phyloP scores from a whole-genome alignment of 2,888 invertebrate species.

The Osmoderma eremita region DNA sequence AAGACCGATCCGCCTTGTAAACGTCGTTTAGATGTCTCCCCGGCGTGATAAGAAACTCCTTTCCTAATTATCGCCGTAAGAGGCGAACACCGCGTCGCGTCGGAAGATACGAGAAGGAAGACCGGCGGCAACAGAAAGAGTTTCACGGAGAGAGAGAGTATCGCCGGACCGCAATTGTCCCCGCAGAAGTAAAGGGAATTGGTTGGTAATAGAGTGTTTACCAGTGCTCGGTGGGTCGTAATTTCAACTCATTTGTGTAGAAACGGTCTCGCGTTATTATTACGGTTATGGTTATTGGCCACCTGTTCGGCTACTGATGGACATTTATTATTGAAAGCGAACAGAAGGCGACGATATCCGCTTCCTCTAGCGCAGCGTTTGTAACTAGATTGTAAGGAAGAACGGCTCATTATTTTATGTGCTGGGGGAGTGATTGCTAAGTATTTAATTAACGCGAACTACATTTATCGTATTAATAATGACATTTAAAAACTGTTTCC shows the following conservation, averaged over 20 bases:
- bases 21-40: slow-evolving; percentile 51
- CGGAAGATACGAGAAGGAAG: slow-evolving; percentile 42
- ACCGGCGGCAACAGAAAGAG: slow-evolving; percentile 33
- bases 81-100: slow-evolving; percentile 20
- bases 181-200: slow-evolving; percentile 59
- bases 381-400: not conserved
- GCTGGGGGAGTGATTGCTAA: too few species aligned
- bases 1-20: slow-evolving; percentile 54
- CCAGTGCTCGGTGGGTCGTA: slow-evolving; percentile 64
- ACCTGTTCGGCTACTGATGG: slow-evolving; percentile 62
- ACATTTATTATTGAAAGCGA: slow-evolving; percentile 51
- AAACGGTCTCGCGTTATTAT: slow-evolving; percentile 66
- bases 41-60: slow-evolving; percentile 55
- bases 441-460: too few species aligned
- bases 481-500: too few species aligned
- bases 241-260: slow-evolving; percentile 67
- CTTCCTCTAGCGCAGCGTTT: slow-evolving; percentile 29
- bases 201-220: slow-evolving; percentile 65
- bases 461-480: too few species aligned
- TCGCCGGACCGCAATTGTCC: slow-evolving; percentile 48
- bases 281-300: slow-evolving; percentile 67
- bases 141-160: slow-evolving; percentile 28
- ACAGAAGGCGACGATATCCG: slow-evolving; percentile 44
- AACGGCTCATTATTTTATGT: too few species aligned
- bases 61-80: slow-evolving; percentile 51